phyloP scores from a whole-genome alignment of 2,113 vertebrate species.

The Anolis carolinensis region DNA sequence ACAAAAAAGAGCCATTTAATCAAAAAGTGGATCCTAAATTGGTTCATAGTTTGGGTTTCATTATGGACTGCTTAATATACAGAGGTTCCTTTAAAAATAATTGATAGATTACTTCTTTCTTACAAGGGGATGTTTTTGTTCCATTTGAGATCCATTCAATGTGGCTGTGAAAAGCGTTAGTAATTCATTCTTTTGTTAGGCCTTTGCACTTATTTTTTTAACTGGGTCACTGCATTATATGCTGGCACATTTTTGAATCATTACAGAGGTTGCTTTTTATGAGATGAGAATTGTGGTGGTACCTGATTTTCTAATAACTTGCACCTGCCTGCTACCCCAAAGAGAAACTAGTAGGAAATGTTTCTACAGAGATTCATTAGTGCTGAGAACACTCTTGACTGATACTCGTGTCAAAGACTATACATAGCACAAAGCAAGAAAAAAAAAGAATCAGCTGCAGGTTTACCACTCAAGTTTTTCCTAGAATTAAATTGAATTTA shows the following conservation, averaged over 20 bases:
- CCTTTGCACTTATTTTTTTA: slow-evolving; percentile 18
- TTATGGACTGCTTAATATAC: slow-evolving; percentile 24
- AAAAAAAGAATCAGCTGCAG: slow-evolving; percentile 9
- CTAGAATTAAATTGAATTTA: slow-evolving; percentile 33
- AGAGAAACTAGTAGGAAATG: slow-evolving; percentile 24
- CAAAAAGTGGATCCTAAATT: slow-evolving; percentile 43
- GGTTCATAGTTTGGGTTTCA: slow-evolving; percentile 40
- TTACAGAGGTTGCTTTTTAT: neutral
- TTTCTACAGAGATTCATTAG: slow-evolving; percentile 10
- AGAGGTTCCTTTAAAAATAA: slow-evolving; percentile 30
- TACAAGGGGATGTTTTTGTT: slow-evolving; percentile 4
- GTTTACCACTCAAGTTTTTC: slow-evolving; percentile 11
- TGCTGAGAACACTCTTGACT: slow-evolving; percentile 2
- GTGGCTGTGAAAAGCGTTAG: neutral
- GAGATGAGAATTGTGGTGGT: slow-evolving; percentile 8
- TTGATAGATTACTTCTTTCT: neutral
- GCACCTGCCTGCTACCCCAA: slow-evolving; percentile 1
- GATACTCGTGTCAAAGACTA: slow-evolving; percentile 26
- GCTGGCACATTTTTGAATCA: slow-evolving; percentile 15
- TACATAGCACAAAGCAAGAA: neutral
- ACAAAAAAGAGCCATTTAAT: slow-evolving; percentile 47
- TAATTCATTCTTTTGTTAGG: slow-evolving; percentile 1
- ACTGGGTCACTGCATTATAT: neutral
- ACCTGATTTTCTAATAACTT: neutral
- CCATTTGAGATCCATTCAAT: neutral